These are phyloP conservation scores for Drosophila santomea DNA, from an alignment of 1,140 invertebrate genomes.

Conservation along the genomic window DNA sequence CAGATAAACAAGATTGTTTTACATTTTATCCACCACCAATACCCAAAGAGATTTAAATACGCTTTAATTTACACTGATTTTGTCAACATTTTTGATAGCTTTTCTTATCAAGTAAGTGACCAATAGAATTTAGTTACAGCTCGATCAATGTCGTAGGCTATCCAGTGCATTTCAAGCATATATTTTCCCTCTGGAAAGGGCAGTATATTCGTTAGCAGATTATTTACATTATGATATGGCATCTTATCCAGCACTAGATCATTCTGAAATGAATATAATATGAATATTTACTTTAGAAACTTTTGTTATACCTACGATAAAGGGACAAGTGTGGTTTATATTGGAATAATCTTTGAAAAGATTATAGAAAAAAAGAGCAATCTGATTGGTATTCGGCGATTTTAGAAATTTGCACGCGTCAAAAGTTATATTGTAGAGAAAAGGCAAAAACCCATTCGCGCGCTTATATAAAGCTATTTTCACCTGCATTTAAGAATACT, in stretches of 20 bases:
- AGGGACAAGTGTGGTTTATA: neutral
- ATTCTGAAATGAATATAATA: neutral
- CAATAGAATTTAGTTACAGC: neutral
- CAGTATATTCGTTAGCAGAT: neutral
- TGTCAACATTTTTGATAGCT: no score
- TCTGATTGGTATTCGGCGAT: neutral
- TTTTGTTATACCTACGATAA: neutral
- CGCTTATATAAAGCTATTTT: no score
- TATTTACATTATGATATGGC: neutral
- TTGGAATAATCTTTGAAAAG: neutral
- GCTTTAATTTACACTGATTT: no score
- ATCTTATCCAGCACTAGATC: neutral
- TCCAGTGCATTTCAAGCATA: neutral
- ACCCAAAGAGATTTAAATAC: no score
- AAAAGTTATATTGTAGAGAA: neutral
- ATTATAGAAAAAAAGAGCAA: neutral
- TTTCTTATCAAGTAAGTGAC: no score
- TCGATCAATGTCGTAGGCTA: neutral
- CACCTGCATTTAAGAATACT: no score
- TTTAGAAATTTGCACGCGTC: neutral
- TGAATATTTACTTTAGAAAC: neutral
- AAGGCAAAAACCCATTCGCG: neutral
- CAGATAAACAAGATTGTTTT: no score
- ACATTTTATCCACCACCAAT: no score
- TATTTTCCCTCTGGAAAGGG: conserved; percentile 1